Evolutionary conservation across 2,797 vertebrate species (phyloP).

Genomic region (Pseudochromis fuscus): DNA sequence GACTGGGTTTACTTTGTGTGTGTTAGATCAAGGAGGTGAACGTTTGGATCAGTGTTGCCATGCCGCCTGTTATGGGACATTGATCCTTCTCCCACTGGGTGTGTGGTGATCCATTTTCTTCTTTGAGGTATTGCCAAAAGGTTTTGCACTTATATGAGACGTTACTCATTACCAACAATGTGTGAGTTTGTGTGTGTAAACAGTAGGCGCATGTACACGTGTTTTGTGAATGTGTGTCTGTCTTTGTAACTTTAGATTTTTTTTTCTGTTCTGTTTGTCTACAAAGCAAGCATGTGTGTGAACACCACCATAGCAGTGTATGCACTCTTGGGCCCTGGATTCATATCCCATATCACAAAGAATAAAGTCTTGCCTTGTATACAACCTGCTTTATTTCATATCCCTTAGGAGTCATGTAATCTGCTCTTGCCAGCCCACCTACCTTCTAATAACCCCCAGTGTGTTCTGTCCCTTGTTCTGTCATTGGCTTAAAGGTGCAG

Average conservation of each 20-base stretch:
- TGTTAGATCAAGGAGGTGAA: conserved; percentile 68
- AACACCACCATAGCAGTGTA: conserved; percentile 26
- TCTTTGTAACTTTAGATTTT: conserved; percentile 46
- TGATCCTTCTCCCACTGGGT: conserved; percentile 64
- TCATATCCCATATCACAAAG: conserved; percentile 80
- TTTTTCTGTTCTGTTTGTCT: conserved; percentile 50
- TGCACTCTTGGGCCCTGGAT: conserved; percentile 44
- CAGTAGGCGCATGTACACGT: conserved; percentile 24
- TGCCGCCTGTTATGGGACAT: conserved; percentile 67
- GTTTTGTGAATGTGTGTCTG: conserved; percentile 30
- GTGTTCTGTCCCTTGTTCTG: conserved; percentile 65
- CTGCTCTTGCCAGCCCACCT: conserved; percentile 77
- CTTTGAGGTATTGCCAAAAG: conserved; percentile 82
- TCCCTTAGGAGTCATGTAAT: conserved; percentile 83
- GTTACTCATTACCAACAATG: conserved; percentile 41
- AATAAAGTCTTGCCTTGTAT: conserved; percentile 76
- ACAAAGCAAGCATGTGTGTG: conserved; percentile 57
- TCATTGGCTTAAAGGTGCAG: conserved; percentile 66
- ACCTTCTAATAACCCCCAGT: conserved; percentile 69
- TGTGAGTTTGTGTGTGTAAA: conserved; percentile 38
- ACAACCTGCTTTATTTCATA: conserved; percentile 75
- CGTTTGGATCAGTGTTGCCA: conserved; percentile 61
- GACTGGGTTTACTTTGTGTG: conserved; percentile 40
- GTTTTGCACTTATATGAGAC: conserved; percentile 47
- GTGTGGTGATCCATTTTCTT: conserved; percentile 62